A percentile compares a stretch with the other conserved stretches of the same genome.
These are phyloP conservation scores for Spermophilus dauricus DNA, from an alignment of 2,113 vertebrate species.

Conservation along the genomic window DNA sequence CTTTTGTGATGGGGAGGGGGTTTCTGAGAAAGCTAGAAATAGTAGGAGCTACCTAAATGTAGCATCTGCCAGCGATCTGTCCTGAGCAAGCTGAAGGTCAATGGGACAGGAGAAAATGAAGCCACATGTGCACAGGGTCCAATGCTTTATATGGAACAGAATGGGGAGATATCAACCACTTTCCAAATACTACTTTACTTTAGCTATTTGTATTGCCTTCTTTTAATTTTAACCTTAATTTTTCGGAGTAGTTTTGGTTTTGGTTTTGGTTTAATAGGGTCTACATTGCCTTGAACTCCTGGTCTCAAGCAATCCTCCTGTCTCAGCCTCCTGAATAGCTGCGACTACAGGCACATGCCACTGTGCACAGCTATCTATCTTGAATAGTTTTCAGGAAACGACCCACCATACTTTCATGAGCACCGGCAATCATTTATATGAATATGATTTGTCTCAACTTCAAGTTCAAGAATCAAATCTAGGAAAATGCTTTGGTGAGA, in stretches of 20 bases:
- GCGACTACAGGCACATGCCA: neutral
- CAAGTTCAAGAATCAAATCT: neutral
- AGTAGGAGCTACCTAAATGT: neutral
- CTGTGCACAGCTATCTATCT: neutral
- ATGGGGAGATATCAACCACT: neutral
- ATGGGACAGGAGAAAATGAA: neutral
- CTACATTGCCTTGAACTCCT: neutral
- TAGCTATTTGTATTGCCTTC: neutral
- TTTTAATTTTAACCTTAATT: neutral
- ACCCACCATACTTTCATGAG: neutral
- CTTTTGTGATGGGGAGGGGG: accelerated
- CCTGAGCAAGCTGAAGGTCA: neutral
- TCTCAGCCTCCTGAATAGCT: neutral
- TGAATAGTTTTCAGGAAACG: neutral
- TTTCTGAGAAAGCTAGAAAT: neutral
- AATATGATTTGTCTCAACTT: neutral
- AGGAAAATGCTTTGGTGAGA: neutral
- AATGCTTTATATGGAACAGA: too few species aligned
- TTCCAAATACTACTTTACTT: neutral
- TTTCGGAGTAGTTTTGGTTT: neutral
- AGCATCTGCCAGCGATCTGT: too few species aligned
- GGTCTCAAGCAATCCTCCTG: neutral
- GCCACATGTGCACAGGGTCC: too few species aligned
- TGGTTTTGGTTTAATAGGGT: neutral
- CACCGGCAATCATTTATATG: neutral